Conservation (phyloP, 2,888 invertebrate species). For the Xanthorhoe spadicearia region DNA sequence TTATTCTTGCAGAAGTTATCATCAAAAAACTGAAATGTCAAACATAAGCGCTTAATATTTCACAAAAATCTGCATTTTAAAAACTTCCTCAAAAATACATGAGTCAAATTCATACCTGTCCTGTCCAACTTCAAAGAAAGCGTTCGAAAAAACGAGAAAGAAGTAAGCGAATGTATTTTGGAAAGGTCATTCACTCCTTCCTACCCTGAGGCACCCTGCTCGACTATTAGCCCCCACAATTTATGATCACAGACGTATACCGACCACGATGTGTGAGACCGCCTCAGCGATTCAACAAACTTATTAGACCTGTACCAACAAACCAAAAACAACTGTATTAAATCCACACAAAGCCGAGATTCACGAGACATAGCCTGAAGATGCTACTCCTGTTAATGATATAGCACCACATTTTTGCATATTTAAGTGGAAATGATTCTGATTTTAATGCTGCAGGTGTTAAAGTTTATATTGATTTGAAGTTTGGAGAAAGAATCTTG, state of each 20-base stretch:
- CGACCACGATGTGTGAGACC: conserved; percentile 72
- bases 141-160: conserved; percentile 48
- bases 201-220: conserved; percentile 61
- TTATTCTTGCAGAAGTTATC: no score
- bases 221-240: conserved; percentile 67
- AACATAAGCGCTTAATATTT: background rate
- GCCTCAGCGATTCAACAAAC: conserved; percentile 52
- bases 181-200: conserved; percentile 65
- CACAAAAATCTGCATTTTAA: conserved; percentile 18
- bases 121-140: conserved; percentile 57
- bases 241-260: conserved; percentile 65
- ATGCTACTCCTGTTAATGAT: conserved; percentile 50
- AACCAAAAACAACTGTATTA: conserved; percentile 30
- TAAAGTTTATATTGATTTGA: conserved; percentile 52
- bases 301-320: conserved; percentile 28
- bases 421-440: conserved; percentile 43
- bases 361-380: conserved; percentile 26
- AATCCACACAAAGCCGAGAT: conserved; percentile 28
- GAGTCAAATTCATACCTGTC: conserved; percentile 44
- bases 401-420: conserved; percentile 53
- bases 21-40: background rate
- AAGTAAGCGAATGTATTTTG: conserved; percentile 46
- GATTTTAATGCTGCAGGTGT: conserved; percentile 32
- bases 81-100: conserved; percentile 44
- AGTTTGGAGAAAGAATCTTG: conserved; percentile 42